Conservation (phyloP, 1,140 invertebrate genomes). For the Amphibalanus amphitrite region DNA sequence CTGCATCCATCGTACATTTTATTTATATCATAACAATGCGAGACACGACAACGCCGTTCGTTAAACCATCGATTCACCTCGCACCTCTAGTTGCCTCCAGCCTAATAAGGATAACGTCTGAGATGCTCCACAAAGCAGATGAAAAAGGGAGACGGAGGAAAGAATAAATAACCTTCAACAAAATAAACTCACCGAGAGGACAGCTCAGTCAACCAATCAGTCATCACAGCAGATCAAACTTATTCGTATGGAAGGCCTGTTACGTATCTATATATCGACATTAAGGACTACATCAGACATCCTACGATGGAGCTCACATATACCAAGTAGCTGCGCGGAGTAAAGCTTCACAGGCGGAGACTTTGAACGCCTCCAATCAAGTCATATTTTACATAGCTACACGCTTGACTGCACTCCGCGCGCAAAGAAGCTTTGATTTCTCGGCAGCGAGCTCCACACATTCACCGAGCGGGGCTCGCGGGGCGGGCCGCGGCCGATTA, state of each 20-base stretch:
- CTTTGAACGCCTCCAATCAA: not conserved
- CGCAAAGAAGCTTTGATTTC: not conserved
- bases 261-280: conserved; percentile 1
- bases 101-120: not conserved
- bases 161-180: not conserved
- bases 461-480: not conserved
- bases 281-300: not conserved
- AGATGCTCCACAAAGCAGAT: not conserved
- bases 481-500: not conserved
- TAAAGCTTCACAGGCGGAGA: conserved; percentile 1
- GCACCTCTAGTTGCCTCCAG: not conserved
- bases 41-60: not conserved
- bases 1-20: not conserved
- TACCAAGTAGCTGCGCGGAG: conserved; percentile 1
- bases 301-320: not conserved
- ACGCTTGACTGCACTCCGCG: not conserved
- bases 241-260: not conserved
- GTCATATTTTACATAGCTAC: not conserved
- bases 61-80: not conserved
- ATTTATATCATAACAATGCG: conserved; percentile 2
- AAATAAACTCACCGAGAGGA: not conserved
- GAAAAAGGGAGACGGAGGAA: not conserved
- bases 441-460: not conserved
- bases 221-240: conserved; percentile 1
- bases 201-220: not conserved